Conservation (phyloP, 2,888 invertebrate genomes). For the Prenolepis imparis region DNA sequence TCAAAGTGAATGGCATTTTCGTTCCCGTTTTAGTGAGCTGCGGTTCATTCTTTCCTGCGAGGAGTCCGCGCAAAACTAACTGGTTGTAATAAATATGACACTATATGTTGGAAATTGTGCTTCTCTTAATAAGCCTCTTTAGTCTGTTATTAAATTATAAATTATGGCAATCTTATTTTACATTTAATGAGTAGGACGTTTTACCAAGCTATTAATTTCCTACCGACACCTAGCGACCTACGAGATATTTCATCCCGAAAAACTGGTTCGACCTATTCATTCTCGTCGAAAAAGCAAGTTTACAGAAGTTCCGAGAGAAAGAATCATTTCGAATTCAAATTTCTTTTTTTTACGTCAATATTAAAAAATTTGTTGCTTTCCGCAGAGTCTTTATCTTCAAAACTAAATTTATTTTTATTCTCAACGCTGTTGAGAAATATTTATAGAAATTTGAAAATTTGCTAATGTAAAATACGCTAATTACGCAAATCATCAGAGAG, state of each 20-base stretch:
- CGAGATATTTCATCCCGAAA: slow-evolving; percentile 51
- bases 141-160: slow-evolving; percentile 85
- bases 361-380: slow-evolving; percentile 1
- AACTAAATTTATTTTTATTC: slow-evolving; percentile 8
- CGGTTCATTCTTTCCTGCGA: slow-evolving; percentile 23
- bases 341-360: slow-evolving; percentile 15
- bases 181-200: slow-evolving; percentile 83
- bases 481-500: neutral
- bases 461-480: neutral
- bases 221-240: slow-evolving; percentile 77
- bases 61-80: slow-evolving; percentile 76
- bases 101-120: slow-evolving; percentile 82
- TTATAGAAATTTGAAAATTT: neutral
- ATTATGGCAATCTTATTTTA: slow-evolving; percentile 84
- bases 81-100: slow-evolving; percentile 82
- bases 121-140: slow-evolving; percentile 83
- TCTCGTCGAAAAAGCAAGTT: slow-evolving; percentile 21
- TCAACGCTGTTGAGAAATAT: neutral
- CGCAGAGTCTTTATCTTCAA: neutral
- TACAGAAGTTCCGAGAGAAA: slow-evolving; percentile 30
- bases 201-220: slow-evolving; percentile 81
- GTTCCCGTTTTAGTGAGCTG: neutral
- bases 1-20: neutral
- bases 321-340: slow-evolving; percentile 43
- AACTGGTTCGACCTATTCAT: slow-evolving; percentile 65